Evolutionary conservation across 2,888 invertebrate genomes (phyloP).

Genomic region (Mesochorus sp.): DNA sequence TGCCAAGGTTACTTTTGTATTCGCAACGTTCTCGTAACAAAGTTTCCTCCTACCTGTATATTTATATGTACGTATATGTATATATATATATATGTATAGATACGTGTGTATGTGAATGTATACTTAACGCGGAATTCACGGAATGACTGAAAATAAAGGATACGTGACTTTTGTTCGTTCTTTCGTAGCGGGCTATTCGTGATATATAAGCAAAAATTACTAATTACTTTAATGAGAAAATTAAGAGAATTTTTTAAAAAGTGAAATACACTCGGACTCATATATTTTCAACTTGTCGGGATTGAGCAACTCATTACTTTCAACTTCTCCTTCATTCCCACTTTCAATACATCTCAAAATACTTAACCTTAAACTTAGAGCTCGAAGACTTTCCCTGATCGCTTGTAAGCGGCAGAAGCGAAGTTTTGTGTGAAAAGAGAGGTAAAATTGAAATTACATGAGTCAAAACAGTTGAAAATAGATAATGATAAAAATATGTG

Average conservation of each 20-base stretch:
- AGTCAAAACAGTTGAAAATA: no score
- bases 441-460: no score
- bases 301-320: no score
- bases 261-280: no score
- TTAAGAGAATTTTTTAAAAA: no score
- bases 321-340: no score
- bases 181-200: not conserved
- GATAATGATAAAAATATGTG: no score
- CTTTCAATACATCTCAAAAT: no score
- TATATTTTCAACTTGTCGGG: not conserved
- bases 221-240: not conserved
- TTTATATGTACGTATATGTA: not conserved
- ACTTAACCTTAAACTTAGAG: no score
- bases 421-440: no score
- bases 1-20: slow-evolving; percentile 50
- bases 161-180: slow-evolving; percentile 24
- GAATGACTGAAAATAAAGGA: slow-evolving; percentile 26
- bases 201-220: not conserved
- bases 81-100: not conserved
- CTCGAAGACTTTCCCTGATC: no score
- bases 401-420: no score
- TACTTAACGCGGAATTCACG: not conserved
- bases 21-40: slow-evolving; percentile 57
- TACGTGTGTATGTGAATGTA: not conserved
- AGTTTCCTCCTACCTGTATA: slow-evolving; percentile 35